Evolutionary conservation across 2,888 invertebrate species (phyloP).

Genomic region (Drosophila recens): DNA sequence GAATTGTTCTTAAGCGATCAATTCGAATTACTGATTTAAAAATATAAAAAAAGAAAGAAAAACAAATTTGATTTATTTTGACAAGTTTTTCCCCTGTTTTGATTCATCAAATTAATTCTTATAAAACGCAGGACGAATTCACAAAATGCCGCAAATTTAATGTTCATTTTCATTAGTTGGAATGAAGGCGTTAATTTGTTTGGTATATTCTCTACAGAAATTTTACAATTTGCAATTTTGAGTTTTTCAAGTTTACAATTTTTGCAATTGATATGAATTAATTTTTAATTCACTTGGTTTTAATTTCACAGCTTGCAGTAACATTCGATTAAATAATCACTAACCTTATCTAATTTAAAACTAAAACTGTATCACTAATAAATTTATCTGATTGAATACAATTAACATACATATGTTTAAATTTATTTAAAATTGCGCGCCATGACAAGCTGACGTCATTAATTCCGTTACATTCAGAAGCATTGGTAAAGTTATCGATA

Average conservation of each 20-base stretch:
- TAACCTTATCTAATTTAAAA: background rate
- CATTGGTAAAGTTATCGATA: background rate
- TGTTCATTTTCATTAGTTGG: no score
- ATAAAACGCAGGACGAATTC: no score
- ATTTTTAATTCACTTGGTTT: no score
- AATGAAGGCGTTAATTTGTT: no score
- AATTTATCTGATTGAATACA: background rate
- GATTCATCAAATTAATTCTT: background rate
- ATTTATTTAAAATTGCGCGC: background rate
- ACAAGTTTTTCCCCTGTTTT: slow-evolving; percentile 15
- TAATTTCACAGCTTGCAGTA: background rate
- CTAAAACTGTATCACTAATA: background rate
- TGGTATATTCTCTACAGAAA: no score
- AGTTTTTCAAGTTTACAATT: no score
- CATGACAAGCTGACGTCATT: background rate
- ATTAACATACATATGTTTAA: background rate
- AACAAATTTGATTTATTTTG: slow-evolving; percentile 40
- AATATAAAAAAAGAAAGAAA: slow-evolving; percentile 4
- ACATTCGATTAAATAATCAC: background rate
- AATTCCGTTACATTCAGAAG: background rate
- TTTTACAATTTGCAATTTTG: no score
- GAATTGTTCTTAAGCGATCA: slow-evolving; percentile 34
- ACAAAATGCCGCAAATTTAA: no score
- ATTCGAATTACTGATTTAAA: slow-evolving; percentile 33
- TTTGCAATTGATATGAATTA: no score